These are phyloP conservation scores for Hippocampus guttulatus DNA, from an alignment of 2,113 vertebrate genomes.

Conservation along the genomic window DNA sequence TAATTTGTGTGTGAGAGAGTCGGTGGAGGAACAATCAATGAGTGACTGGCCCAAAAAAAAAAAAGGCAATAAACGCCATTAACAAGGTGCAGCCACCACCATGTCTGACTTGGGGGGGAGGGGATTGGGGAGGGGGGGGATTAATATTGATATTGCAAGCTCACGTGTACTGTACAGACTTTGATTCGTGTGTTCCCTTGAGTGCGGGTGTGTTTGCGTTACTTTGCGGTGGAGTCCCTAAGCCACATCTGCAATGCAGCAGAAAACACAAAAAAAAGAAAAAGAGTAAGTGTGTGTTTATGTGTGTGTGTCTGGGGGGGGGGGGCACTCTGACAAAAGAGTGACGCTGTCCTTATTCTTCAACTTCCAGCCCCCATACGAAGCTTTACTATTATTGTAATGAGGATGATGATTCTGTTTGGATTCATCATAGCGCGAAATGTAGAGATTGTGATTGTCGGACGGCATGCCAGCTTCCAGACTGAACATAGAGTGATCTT, in stretches of 20 bases:
- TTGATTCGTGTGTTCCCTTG: constrained; percentile 49
- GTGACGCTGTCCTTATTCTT: constrained; percentile 41
- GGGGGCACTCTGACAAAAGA: constrained; percentile 50
- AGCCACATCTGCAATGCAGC: constrained; percentile 79
- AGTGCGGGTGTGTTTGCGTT: constrained; percentile 29
- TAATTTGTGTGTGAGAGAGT: background rate
- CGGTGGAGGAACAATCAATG: constrained; percentile 54
- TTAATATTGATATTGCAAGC: constrained; percentile 47
- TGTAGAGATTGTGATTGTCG: constrained; percentile 1
- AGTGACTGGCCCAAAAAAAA: constrained; percentile 30
- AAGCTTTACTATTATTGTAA: background rate
- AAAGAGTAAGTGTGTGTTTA: constrained; percentile 7
- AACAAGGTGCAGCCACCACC: constrained; percentile 57
- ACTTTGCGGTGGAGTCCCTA: constrained; percentile 71
- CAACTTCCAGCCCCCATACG: constrained; percentile 3
- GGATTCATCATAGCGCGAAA: background rate
- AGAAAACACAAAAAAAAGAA: constrained; percentile 63
- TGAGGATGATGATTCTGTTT: background rate
- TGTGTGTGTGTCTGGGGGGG: constrained; percentile 21
- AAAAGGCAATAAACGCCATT: constrained; percentile 63
- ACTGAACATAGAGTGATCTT: constrained; percentile 58
- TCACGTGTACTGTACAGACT: background rate
- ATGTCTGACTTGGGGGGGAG: constrained; percentile 31
- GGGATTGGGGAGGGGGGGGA: background rate
- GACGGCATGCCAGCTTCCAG: constrained; percentile 37